Base-by-base conservation (phyloP, 2,797 vertebrate species). In the Lepilemur septentrionalis region DNA sequence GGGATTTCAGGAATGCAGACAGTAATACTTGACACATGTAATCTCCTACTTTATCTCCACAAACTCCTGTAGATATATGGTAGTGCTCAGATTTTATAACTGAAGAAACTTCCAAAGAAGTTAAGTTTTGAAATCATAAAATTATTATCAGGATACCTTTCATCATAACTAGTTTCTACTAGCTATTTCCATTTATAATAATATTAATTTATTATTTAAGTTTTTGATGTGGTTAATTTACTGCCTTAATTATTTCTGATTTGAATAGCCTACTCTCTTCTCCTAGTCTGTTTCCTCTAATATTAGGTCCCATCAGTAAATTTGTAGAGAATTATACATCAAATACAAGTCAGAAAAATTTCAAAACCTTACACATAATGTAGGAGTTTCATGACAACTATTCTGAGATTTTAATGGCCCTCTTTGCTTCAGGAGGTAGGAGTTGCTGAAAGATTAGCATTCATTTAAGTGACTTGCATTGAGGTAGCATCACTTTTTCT, bases 241-340 rank as follows among this genome's bases (percentile, higher is more conserved):
- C 52, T 93, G 95, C 92, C 35, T 81, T 35, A 84, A 82, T 73
- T 65, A 8, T 88, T 83, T 87, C 57, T 93, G 23, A 22, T 35
- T 93, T 50, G 65, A 76, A 46, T 50, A 90, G 28, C n/a, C 32
- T 79, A 7, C 4, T 78, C 13, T 52, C 59, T 84, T 28, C 59
- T 86, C 28, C 55, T 81, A n/a, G 35, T 72, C 43, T 52, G 8
- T 50, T 55, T 92, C 8, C 38, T 95, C n/a, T 88, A 35, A 61
- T 61, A 61, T 17, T 78, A 75, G 28, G 10, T 46, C 43, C 41
- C 9, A 25, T 76, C 70, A 63, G 48, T 87, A 84, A 78, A 81
- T 78, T 13, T 86, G n/a, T 32, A 82, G 25, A 52, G 18, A 67
- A 15, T 55, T 41, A 70, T 3, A 55, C 4, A 52, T 93, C 38